A percentile compares a stretch with the other conserved stretches of the same genome.
These are phyloP conservation scores for Brachionus rubens DNA, from an alignment of 1,140 invertebrate genomes.

Conservation along the genomic window DNA sequence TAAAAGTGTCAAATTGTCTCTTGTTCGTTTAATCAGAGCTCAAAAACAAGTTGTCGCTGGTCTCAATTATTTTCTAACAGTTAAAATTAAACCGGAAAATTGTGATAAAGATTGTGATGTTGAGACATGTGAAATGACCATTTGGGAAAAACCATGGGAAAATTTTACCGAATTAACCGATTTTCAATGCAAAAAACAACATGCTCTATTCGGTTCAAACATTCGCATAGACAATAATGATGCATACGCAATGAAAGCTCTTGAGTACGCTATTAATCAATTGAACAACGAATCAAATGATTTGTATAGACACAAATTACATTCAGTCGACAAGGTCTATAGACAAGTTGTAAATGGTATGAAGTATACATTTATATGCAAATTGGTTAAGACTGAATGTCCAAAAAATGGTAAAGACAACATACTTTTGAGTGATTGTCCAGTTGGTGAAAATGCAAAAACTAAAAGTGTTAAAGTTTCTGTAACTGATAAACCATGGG, in stretches of 20 bases:
- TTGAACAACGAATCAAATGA: constrained; percentile 39
- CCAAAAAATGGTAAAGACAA: not conserved
- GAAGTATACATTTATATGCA: constrained; percentile 13
- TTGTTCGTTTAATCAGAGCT: not conserved
- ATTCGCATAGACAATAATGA: constrained; percentile 4
- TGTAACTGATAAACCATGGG: constrained; percentile 25
- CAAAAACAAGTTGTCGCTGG: constrained; percentile 34
- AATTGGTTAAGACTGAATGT: constrained; percentile 25
- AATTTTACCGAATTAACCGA: constrained; percentile 17
- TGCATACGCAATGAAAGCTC: not conserved
- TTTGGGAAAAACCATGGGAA: constrained; percentile 36
- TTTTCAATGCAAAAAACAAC: constrained; percentile 32
- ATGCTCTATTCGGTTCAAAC: not conserved
- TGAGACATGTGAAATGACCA: constrained; percentile 7
- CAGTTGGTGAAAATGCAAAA: not conserved
- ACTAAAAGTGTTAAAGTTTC: not conserved
- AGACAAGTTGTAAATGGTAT: constrained; percentile 30
- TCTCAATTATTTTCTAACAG: not conserved
- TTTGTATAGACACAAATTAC: not conserved
- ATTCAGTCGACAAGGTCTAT: constrained; percentile 8
- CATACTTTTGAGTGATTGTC: not conserved
- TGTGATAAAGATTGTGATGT: constrained; percentile 22
- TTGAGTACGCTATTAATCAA: not conserved
- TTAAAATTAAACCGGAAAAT: not conserved
- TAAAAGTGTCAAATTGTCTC: not conserved